phyloP scores from a whole-genome alignment of 2,113 vertebrate species.

The Ammodytes dubius region DNA sequence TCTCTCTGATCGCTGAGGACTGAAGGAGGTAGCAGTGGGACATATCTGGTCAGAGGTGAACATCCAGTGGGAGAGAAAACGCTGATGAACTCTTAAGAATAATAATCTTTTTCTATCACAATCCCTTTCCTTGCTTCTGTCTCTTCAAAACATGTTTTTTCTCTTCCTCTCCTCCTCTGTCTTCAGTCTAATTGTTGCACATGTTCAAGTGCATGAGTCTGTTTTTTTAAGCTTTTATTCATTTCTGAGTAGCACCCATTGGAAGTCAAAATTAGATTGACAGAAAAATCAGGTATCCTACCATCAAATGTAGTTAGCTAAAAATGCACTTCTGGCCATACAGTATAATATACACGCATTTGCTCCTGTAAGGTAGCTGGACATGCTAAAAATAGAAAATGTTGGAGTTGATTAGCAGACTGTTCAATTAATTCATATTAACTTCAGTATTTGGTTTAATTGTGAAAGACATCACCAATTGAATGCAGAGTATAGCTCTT shows the following conservation, averaged over 20 bases:
- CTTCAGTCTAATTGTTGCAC: background rate
- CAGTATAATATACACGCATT: background rate
- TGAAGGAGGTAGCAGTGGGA: constrained; percentile 3
- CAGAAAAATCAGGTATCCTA: background rate
- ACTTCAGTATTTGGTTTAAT: background rate
- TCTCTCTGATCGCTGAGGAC: constrained; percentile 10
- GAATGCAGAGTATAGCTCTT: background rate
- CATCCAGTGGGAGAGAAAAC: constrained; percentile 41
- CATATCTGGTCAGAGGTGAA: constrained; percentile 38
- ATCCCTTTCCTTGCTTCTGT: background rate
- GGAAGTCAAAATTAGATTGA: background rate
- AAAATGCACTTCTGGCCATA: background rate
- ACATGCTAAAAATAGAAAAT: background rate
- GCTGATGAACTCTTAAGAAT: constrained; percentile 8
- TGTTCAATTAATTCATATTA: background rate
- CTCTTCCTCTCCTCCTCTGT: background rate
- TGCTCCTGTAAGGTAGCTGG: background rate
- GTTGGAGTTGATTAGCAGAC: background rate
- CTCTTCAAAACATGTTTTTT: background rate
- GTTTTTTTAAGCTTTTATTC: too few species aligned
- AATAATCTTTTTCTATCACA: constrained; percentile 10
- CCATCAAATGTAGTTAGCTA: background rate
- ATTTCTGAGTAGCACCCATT: background rate
- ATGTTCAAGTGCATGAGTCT: background rate
- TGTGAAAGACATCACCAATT: background rate